Percentiles rank a stretch among this genome's conserved stretches.
Evolutionary conservation across 2,888 invertebrate species (phyloP).

Genomic region (Drosophila neonasuta): DNA sequence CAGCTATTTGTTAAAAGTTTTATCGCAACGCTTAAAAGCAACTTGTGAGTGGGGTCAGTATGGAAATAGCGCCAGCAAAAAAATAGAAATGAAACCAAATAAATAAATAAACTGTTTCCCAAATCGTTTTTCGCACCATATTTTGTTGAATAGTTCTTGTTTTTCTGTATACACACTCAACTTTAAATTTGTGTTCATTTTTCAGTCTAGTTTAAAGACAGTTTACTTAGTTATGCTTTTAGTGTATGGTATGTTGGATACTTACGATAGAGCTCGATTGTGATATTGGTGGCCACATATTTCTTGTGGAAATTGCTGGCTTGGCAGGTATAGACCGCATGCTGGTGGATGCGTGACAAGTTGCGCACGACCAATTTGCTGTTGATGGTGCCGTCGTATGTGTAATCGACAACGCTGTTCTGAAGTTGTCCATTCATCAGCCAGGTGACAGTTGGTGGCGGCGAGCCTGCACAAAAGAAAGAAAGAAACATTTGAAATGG

Average conservation of each 20-base stretch:
- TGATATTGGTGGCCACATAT: conserved; percentile 87
- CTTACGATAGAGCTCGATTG: conserved; percentile 90
- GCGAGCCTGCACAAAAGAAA: conserved; percentile 84
- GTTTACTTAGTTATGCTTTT: conserved; percentile 58
- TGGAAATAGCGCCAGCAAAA: conserved; percentile 17
- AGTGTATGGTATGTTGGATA: conserved; percentile 60
- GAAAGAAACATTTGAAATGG: background rate
- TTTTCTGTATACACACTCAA: conserved; percentile 33
- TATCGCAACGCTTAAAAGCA: conserved; percentile 68
- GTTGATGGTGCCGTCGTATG: conserved; percentile 83
- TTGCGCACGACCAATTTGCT: conserved; percentile 85
- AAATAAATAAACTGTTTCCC: conserved; percentile 59
- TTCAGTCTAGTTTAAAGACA: conserved; percentile 22
- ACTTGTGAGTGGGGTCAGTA: conserved; percentile 30
- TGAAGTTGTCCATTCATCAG: conserved; percentile 86
- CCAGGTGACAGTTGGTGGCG: conserved; percentile 89
- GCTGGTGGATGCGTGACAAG: conserved; percentile 88
- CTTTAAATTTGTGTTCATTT: conserved; percentile 39
- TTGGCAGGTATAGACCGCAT: conserved; percentile 89
- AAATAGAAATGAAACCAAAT: conserved; percentile 31
- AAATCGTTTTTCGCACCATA: conserved; percentile 64
- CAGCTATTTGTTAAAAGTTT: conserved; percentile 76
- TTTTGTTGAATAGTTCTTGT: conserved; percentile 36
- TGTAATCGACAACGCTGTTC: conserved; percentile 82
- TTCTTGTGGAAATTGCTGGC: conserved; percentile 86